Evolutionary conservation across 2,113 vertebrate genomes (phyloP).

Genomic region (Nannobrachium achirus): DNA sequence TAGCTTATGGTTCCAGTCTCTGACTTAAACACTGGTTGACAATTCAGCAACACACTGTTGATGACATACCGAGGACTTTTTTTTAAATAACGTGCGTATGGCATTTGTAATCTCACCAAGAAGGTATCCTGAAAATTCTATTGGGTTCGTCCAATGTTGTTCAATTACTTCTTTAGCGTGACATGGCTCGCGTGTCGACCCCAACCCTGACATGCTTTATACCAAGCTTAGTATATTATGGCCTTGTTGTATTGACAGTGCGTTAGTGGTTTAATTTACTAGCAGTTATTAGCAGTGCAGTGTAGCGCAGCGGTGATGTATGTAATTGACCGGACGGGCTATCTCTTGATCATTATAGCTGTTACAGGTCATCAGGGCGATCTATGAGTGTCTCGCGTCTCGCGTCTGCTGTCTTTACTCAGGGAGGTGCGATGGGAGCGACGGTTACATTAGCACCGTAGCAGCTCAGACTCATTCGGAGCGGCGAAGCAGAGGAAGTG

Average conservation of each 20-base stretch:
- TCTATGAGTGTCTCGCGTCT: conserved; percentile 60
- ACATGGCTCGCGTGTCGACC: conserved; percentile 44
- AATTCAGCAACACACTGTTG: too few species aligned
- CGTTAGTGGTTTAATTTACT: conserved; percentile 73
- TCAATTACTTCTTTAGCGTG: not conserved
- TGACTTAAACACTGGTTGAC: not conserved
- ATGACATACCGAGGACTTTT: too few species aligned
- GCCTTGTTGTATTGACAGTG: conserved; percentile 56
- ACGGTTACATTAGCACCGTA: conserved; percentile 65
- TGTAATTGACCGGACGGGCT: conserved; percentile 70
- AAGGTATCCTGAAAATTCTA: too few species aligned
- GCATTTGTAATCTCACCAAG: too few species aligned
- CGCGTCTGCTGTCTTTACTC: conserved; percentile 68
- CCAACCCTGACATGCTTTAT: conserved; percentile 34
- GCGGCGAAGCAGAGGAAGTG: conserved; percentile 60
- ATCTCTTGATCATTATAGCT: conserved; percentile 68
- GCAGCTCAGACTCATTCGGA: conserved; percentile 67
- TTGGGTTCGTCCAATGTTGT: too few species aligned
- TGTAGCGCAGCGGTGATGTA: conserved; percentile 55
- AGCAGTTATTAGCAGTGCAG: conserved; percentile 63
- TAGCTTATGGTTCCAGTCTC: not conserved
- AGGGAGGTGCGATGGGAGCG: conserved; percentile 65
- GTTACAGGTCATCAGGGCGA: conserved; percentile 70
- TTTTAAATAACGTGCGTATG: too few species aligned
- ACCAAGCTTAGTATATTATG: conserved; percentile 25